Base-by-base conservation (phyloP, 2,888 invertebrate species). In the Plagodis dolabraria region DNA sequence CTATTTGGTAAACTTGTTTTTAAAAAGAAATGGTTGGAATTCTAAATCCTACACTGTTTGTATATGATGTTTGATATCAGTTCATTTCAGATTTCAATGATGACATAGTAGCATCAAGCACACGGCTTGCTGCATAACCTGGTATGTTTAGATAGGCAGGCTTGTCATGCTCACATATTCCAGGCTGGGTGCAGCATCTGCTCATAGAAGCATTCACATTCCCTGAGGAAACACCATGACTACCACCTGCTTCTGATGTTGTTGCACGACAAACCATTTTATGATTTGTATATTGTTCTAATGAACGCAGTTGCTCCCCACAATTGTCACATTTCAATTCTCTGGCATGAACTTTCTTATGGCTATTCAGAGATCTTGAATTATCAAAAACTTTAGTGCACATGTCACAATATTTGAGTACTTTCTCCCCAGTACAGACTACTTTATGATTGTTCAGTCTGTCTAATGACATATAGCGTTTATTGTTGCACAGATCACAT, bases 301-400 rank as follows among this genome's bases (percentile, higher is more conserved):
- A 81, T 56, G 93, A 89, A 63, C 93, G 88, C 58, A 92, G 82
- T 76, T 93, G 93, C 75, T 93, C 93, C 46, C 93, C 93, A 80
- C 93, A 93, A 61, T 79, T 84, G 55, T 93, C 92, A 82, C 93
- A 93, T 68, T 93, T 93, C 51, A 93, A 76, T 77, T 93, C 93
- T 71, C 93, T 85, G 51, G 93, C 92, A 82, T 93, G 93, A 60
- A 93, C 92, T 75, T 93, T 93, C 71, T 92, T 92, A 81, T 93
- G 93, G 75, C 93, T 93, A 73, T 93, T 93, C 44, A 93, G 78
- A 43, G 93, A 93, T 74, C 93, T 86, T 53, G 93, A 93, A 74
- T 93, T 93, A 70, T 93, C 93, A 83, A 93, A 93, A 42, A 93
- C 93, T 80, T 93, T 93, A 57, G 92, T 87, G 74, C 93, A 93